Base-by-base conservation (phyloP, 2,113 vertebrate genomes). In the Grantiella picta region DNA sequence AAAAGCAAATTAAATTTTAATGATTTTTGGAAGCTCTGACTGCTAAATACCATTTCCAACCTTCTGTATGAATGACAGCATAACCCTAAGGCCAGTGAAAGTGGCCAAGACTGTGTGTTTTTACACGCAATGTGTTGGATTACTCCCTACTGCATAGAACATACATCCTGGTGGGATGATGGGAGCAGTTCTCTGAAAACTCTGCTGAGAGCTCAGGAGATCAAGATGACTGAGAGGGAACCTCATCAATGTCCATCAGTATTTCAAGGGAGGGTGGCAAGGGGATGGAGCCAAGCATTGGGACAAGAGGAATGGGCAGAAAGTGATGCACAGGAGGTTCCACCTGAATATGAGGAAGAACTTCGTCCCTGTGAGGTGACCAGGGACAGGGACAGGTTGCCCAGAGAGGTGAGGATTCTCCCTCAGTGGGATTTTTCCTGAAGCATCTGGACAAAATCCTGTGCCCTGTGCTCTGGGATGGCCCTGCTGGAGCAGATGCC, bases 1-100 rank as follows among this genome's bases (percentile, higher is more conserved):
- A 82, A 84, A 96, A 97, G 94, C 96, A 98, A 97, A 98, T 98
- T 96, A 97, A 98, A 97, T 91, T 98, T 98, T 98, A 97, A 98
- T 97, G 96, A 95, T 96, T 94, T 95, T 95, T 88, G 92, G 95
- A 94, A 97, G 92, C 68, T 94, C 83, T 95, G 64, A 52, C 82
- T 93, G 85, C 81, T 97, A 95, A 95, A 93, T 96, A 91, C 95
- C 94, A n/a, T 95, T 95, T 96, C 82, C 69, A 93, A 71, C 40
- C 84, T 96, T 95, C 84, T 60, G 66, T 52, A 28, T 60, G 87
- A 96, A 95, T 94, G 92, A 95, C 95, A 94, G 80, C 69, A 57
- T 68, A 76, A 65, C 66, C 70, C 35, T 69, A 76, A 65, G 38
- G 66, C 31, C 88, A 69, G 45, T 4, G 33, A 68, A 52, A 76